Conservation (phyloP, 2,797 vertebrate genomes). For the Galagoides demidoff region DNA sequence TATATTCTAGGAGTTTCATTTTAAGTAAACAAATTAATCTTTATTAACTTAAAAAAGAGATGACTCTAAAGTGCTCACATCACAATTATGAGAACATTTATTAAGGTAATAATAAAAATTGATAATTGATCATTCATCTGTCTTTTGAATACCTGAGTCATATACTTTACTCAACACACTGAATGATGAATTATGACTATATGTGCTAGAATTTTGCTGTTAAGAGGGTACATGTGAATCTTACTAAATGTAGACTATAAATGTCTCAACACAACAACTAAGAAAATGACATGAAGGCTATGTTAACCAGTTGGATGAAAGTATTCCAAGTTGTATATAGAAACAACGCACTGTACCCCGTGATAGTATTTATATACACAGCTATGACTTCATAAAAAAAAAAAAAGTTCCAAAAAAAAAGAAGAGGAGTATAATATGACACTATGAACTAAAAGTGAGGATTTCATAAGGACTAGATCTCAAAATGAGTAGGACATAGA, state of each 20-base stretch:
- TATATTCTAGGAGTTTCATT: background rate
- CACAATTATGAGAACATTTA: background rate
- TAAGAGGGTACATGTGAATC: background rate
- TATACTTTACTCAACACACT: background rate
- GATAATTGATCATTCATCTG: background rate
- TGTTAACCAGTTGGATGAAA: no score
- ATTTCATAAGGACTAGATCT: background rate
- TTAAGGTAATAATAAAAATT: background rate
- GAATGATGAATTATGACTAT: background rate
- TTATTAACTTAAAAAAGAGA: background rate
- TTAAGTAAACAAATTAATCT: background rate
- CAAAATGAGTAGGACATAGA: background rate
- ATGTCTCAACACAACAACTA: no score
- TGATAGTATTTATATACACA: no score
- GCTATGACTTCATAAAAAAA: no score
- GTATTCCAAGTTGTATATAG: no score
- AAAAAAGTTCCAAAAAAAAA: no score
- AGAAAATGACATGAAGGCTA: no score
- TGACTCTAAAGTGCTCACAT: background rate
- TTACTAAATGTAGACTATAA: no score
- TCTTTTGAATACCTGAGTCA: background rate
- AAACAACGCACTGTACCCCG: no score
- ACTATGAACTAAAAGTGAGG: no score
- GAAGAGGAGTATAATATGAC: background rate
- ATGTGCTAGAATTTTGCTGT: background rate